Conservation (phyloP, 2,888 invertebrate species). For the Cotesia congregata region DNA sequence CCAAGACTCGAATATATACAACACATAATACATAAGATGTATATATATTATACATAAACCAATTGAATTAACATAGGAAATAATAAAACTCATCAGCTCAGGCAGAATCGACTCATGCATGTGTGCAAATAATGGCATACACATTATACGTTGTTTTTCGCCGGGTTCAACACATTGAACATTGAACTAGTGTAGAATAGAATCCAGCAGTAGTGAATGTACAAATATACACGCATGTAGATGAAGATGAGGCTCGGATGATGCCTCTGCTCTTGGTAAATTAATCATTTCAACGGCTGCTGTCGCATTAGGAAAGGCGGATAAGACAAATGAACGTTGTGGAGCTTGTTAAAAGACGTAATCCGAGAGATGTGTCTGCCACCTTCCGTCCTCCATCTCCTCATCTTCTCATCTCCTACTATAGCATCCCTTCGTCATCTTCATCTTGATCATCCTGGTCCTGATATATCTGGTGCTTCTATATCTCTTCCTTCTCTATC, state of each 20-base stretch:
- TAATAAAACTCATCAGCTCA: neutral
- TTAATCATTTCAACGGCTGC: conserved; percentile 70
- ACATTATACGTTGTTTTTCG: neutral
- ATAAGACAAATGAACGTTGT: conserved; percentile 70
- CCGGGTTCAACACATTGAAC: neutral
- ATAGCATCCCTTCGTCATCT: conserved; percentile 45
- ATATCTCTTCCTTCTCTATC: neutral
- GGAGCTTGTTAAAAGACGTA: conserved; percentile 69
- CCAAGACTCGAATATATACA: neutral
- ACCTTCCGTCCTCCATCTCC: conserved; percentile 55
- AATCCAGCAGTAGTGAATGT: neutral
- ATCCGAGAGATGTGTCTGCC: conserved; percentile 66
- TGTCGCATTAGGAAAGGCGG: conserved; percentile 68
- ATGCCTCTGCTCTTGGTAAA: conserved; percentile 54
- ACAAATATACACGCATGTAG: neutral
- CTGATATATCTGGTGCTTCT: conserved; percentile 41
- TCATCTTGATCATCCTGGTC: conserved; percentile 12
- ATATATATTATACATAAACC: neutral
- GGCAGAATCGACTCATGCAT: neutral
- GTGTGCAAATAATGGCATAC: neutral
- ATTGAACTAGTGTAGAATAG: neutral
- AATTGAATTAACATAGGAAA: conserved; percentile 3
- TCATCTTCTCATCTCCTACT: conserved; percentile 46
- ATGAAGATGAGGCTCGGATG: conserved; percentile 6
- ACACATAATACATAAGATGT: no score